Conservation (phyloP, 2,113 vertebrate genomes). For the Rhabdornis inornatus region DNA sequence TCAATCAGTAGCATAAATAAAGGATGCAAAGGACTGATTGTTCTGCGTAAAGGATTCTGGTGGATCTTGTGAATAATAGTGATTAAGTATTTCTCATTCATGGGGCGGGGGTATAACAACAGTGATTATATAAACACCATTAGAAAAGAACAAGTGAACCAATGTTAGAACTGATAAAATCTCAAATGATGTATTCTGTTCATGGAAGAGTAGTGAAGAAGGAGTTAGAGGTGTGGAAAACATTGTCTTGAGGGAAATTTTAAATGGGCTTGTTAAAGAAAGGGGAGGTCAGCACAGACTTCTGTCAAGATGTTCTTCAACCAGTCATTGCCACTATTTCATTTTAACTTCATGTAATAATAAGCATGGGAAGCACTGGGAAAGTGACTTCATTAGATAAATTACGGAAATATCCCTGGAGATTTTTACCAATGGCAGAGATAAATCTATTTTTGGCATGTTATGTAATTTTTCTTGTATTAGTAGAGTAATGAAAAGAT, state of each 20-base stretch:
- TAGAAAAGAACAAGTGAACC: not conserved
- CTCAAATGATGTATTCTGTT: not conserved
- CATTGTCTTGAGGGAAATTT: not conserved
- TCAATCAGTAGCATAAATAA: not conserved
- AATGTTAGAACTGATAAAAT: not conserved
- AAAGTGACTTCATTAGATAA: not conserved
- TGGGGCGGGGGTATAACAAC: not conserved
- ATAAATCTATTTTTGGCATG: not conserved
- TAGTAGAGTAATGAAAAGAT: not conserved
- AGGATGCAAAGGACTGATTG: not conserved
- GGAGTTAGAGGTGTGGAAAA: not conserved
- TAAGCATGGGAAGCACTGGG: not conserved
- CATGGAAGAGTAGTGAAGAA: not conserved
- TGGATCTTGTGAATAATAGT: not conserved
- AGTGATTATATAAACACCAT: not conserved
- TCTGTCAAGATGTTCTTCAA: not conserved
- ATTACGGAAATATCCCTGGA: not conserved
- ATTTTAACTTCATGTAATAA: not conserved
- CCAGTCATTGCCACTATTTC: not conserved
- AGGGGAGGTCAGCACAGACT: not conserved
- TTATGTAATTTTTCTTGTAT: not conserved
- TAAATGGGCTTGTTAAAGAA: not conserved
- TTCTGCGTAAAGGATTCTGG: not conserved
- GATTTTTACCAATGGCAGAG: not conserved
- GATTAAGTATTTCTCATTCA: not conserved